Percentiles rank a stretch among this genome's conserved stretches.
Evolutionary conservation across 2,797 vertebrate species (phyloP).

Genomic region (Squalus acanthias): DNA sequence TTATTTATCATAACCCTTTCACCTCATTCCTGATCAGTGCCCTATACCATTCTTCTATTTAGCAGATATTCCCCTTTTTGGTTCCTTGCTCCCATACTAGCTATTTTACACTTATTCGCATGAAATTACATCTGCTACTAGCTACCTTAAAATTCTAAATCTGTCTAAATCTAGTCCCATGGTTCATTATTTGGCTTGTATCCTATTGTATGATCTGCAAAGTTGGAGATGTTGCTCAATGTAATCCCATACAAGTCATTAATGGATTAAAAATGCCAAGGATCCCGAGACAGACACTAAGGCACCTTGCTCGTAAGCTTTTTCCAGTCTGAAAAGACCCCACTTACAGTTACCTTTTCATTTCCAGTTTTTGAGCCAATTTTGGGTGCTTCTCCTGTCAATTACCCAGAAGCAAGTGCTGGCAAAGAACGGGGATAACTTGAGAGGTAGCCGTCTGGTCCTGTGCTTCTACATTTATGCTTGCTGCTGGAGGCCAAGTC

Average conservation of each 20-base stretch:
- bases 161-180: not conserved
- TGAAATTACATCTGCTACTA: not conserved
- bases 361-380: not conserved
- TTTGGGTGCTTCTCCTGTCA: not conserved
- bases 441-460: not conserved
- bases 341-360: not conserved
- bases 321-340: not conserved
- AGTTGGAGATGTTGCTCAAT: not conserved
- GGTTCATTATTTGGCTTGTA: not conserved
- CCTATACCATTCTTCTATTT: not conserved
- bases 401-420: not conserved
- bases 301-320: not conserved
- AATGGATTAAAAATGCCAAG: not conserved
- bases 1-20: not conserved
- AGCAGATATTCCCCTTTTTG: not conserved
- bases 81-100: not conserved
- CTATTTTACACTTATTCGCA: not conserved
- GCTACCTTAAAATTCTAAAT: not conserved
- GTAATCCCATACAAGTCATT: conserved; percentile 2
- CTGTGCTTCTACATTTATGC: not conserved
- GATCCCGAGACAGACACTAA: not conserved
- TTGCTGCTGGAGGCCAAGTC: not conserved
- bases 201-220: not conserved
- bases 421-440: not conserved
- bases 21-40: not conserved